A percentile compares a stretch with the other conserved stretches of the same genome.
Conservation (phyloP, 2,888 invertebrate genomes). For the Leptinotarsa tumamoca region DNA sequence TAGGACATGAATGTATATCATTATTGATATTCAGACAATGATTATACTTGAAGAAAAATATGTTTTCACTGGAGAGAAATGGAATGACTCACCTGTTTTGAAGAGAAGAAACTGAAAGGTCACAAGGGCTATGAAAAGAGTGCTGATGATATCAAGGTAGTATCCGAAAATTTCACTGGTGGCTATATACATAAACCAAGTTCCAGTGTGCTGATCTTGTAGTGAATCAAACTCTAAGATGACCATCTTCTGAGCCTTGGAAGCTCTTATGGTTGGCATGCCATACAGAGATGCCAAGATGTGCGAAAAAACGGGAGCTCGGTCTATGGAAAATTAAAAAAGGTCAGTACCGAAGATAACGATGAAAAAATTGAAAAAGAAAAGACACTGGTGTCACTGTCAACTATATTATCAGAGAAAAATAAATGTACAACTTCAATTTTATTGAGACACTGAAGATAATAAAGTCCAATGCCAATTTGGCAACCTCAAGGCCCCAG, state of each 20-base stretch:
- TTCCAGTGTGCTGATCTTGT: conserved; percentile 77
- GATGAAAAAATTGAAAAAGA: background rate
- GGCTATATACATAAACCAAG: conserved; percentile 73
- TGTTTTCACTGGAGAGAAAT: background rate
- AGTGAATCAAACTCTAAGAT: conserved; percentile 80
- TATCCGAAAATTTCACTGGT: conserved; percentile 75
- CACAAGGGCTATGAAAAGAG: conserved; percentile 72
- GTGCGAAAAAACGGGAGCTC: conserved; percentile 93
- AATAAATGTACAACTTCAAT: too few relatives aligned
- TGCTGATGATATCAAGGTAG: conserved; percentile 75
- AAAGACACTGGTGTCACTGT: too few relatives aligned
- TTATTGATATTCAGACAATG: too few relatives aligned
- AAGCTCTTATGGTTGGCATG: conserved; percentile 87
- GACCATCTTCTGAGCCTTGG: conserved; percentile 78
- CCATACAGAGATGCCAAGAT: conserved; percentile 89
- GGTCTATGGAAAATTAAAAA: conserved; percentile 68
- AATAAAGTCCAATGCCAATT: too few relatives aligned
- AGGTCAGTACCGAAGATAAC: background rate
- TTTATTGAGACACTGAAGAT: too few relatives aligned
- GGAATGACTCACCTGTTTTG: conserved; percentile 67
- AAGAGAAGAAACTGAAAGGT: conserved; percentile 74
- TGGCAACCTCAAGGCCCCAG: too few relatives aligned
- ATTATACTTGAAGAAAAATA: too few relatives aligned
- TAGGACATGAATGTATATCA: too few relatives aligned
- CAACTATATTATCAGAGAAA: too few relatives aligned